Conservation (phyloP, 2,113 vertebrate species). For the Brevimyrus niger region DNA sequence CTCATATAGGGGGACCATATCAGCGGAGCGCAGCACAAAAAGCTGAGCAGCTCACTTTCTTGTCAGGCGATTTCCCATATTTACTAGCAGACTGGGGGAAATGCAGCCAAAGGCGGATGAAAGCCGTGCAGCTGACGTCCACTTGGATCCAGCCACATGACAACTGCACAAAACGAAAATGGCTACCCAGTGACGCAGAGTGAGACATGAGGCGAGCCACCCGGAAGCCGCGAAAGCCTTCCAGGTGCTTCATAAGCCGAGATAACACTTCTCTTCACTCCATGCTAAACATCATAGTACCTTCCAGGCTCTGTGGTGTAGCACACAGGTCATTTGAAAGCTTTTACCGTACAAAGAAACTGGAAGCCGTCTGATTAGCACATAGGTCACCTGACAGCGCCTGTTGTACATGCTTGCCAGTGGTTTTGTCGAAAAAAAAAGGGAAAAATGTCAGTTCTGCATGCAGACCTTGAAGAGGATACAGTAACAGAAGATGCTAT, state of each 20-base stretch:
- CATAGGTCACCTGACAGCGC: neutral
- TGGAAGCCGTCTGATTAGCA: neutral
- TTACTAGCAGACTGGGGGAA: neutral
- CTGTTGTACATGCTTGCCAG: neutral
- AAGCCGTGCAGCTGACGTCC: neutral
- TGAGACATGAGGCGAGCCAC: neutral
- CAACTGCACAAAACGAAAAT: neutral
- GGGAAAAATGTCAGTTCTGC: neutral
- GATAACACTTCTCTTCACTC: neutral
- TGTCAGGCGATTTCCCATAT: neutral
- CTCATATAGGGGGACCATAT: neutral
- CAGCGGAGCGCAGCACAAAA: neutral
- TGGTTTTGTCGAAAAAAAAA: neutral
- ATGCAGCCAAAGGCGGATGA: neutral
- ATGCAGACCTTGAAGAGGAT: neutral
- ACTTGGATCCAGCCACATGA: neutral
- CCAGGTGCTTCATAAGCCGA: neutral
- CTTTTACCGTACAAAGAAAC: neutral
- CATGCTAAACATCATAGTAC: neutral
- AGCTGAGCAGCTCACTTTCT: neutral
- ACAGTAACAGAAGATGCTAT: neutral
- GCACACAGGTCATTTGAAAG: neutral
- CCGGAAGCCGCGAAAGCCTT: neutral
- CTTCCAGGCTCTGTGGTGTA: neutral
- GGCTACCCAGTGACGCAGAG: neutral